Evolutionary conservation across 2,888 invertebrate species (phyloP).

Genomic region (Apamea epomidion): DNA sequence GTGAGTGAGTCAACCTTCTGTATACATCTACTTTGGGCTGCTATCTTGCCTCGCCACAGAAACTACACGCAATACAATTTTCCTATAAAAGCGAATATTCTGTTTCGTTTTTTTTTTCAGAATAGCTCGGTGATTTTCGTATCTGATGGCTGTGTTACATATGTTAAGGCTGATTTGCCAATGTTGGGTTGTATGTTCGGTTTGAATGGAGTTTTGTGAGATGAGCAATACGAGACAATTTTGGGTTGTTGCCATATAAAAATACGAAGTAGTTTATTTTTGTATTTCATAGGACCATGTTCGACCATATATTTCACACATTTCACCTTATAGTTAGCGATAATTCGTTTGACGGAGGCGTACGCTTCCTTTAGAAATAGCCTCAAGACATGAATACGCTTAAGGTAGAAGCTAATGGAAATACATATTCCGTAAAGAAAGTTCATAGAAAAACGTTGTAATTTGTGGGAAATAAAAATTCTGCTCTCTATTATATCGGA

Average conservation of each 20-base stretch:
- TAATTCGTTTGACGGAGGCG: not conserved
- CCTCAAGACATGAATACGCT: not conserved
- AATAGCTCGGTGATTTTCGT: constrained; percentile 50
- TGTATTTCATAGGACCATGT: not conserved
- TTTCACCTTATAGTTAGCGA: too few species aligned
- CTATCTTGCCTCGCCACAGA: constrained; percentile 61
- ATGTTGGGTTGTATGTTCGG: constrained; percentile 12
- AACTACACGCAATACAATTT: constrained; percentile 71
- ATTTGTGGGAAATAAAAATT: not conserved
- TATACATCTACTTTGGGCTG: not conserved
- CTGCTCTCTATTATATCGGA: too few species aligned
- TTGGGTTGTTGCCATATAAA: constrained; percentile 16
- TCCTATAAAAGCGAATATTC: constrained; percentile 68
- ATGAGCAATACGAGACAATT: not conserved
- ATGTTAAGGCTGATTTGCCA: constrained; percentile 45
- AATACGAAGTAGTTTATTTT: not conserved
- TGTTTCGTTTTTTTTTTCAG: constrained; percentile 59
- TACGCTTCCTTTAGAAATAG: not conserved
- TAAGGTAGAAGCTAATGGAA: too few species aligned
- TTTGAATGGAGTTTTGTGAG: constrained; percentile 9
- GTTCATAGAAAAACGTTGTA: not conserved
- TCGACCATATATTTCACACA: too few species aligned
- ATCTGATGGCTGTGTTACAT: constrained; percentile 59
- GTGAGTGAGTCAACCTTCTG: constrained; percentile 23
- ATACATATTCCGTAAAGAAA: not conserved